Evolutionary conservation across 2,888 invertebrate species (phyloP).

Genomic region (Fissipunctia ypsillon): DNA sequence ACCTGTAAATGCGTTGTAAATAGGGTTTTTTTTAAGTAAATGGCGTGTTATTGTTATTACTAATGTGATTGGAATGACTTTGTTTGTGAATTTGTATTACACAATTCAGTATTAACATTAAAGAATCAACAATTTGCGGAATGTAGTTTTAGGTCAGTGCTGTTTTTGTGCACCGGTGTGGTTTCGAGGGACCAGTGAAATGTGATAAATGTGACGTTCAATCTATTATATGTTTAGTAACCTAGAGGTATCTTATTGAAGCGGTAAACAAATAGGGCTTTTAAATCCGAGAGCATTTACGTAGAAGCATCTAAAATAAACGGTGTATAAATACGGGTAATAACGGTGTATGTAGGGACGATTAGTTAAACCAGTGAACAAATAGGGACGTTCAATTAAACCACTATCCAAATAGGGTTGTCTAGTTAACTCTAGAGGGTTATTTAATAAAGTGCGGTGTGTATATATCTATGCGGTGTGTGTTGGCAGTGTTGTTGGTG

Average conservation of each 20-base stretch:
- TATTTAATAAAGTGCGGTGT: constrained; percentile 45
- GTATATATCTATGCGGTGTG: constrained; percentile 76
- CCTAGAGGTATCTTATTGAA: background rate
- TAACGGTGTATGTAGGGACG: no score
- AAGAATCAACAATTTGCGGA: background rate
- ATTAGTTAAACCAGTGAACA: background rate
- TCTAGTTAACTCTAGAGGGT: constrained; percentile 35
- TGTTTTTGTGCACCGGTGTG: background rate
- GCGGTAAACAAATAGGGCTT: background rate
- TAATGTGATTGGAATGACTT: background rate
- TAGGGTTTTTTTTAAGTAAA: background rate
- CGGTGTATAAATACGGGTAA: background rate
- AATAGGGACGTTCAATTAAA: constrained; percentile 11
- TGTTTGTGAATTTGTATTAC: background rate
- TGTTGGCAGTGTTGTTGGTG: constrained; percentile 85
- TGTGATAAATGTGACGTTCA: background rate
- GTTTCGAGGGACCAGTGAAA: background rate
- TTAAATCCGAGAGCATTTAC: background rate
- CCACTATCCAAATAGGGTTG: background rate
- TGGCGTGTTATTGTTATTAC: background rate
- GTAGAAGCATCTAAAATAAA: background rate
- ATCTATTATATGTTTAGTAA: background rate
- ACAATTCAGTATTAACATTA: background rate
- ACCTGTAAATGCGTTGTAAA: background rate
- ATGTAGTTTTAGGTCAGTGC: background rate